Evolutionary conservation across 2,113 vertebrate species (phyloP).

Genomic region (Nesoenas mayeri): DNA sequence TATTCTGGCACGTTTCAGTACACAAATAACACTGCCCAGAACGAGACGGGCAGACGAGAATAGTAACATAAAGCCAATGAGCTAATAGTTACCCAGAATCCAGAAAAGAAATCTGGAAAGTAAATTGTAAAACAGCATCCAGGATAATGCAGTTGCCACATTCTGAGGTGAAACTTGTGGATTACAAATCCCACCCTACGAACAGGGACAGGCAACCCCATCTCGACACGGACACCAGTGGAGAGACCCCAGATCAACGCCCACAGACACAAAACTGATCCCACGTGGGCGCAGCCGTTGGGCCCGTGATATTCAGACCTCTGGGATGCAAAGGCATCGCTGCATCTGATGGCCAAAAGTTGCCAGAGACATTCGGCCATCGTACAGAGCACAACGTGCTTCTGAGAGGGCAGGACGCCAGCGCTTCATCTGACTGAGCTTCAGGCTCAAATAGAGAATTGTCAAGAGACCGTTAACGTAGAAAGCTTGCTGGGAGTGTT

Average conservation of each 20-base stretch:
- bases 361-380: not conserved
- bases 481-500: not conserved
- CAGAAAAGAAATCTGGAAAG: not conserved
- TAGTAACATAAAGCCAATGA: not conserved
- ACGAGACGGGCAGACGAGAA: not conserved
- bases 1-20: not conserved
- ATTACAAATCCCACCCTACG: not conserved
- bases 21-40: not conserved
- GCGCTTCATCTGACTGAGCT: not conserved
- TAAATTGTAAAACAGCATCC: not conserved
- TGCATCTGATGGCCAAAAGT: accelerated
- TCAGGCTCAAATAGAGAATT: not conserved
- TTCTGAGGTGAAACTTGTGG: not conserved
- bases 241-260: too few species aligned
- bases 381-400: not conserved
- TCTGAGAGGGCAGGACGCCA: not conserved
- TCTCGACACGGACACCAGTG: not conserved
- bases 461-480: not conserved
- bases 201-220: not conserved
- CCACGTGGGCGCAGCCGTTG: not conserved
- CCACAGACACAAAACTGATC: not conserved
- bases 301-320: not conserved
- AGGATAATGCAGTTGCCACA: not conserved
- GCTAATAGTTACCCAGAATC: not conserved
- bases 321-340: not conserved